Conservation (phyloP, 2,113 vertebrate species). For the Phylloscopus trochiloides region DNA sequence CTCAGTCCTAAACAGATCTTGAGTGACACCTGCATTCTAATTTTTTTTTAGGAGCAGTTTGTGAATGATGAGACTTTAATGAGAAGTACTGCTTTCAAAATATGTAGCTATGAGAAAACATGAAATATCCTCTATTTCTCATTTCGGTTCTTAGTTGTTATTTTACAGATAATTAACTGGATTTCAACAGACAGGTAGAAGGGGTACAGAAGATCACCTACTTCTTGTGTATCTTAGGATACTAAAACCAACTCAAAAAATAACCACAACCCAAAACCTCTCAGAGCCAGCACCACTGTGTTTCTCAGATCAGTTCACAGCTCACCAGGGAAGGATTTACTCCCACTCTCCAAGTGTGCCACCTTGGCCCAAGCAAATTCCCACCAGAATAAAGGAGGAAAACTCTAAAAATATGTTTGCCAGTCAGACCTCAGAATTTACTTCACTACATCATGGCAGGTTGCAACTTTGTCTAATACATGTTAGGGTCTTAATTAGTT, state of each 20-base stretch:
- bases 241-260: neutral
- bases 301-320: neutral
- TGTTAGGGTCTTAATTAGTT: too few relatives aligned
- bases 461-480: too few relatives aligned
- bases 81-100: neutral
- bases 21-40: slow-evolving; percentile 14
- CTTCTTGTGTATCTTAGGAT: neutral
- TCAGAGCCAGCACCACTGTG: neutral
- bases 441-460: neutral
- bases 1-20: slow-evolving; percentile 15
- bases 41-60: neutral
- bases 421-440: neutral
- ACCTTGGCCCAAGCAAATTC: neutral
- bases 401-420: neutral
- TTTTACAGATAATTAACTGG: neutral
- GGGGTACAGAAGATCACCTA: neutral
- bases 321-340: neutral
- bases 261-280: neutral
- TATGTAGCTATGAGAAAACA: neutral
- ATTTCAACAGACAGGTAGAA: neutral
- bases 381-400: neutral
- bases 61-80: neutral
- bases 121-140: neutral
- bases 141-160: neutral
- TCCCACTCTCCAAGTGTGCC: neutral